A percentile compares a stretch with the other conserved stretches of the same genome.
Conservation (phyloP, 2,797 vertebrate genomes). For the Eleutherodactylus coqui region DNA sequence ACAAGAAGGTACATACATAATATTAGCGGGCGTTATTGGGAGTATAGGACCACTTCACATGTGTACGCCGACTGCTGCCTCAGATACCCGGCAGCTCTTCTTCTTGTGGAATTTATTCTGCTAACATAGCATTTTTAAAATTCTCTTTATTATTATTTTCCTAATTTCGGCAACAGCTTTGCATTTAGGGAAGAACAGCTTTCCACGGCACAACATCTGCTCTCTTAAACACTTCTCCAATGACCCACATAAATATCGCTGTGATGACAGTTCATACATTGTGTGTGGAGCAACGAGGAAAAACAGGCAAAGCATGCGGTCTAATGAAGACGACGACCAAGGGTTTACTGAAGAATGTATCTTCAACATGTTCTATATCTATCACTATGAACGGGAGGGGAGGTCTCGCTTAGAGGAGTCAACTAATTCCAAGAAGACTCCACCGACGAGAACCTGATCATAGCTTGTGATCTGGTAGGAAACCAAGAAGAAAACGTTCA, state of each 20-base stretch:
- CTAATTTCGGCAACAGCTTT: neutral
- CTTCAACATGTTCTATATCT: neutral
- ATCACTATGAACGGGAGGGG: too few species aligned
- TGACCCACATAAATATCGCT: neutral
- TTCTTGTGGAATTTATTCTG: neutral
- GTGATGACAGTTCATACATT: neutral
- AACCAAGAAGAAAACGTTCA: too few species aligned
- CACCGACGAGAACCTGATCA: too few species aligned
- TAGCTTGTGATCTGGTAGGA: too few species aligned
- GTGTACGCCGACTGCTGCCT: too few species aligned
- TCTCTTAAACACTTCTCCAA: neutral
- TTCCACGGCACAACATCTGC: neutral
- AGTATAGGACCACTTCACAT: too few species aligned
- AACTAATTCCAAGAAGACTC: too few species aligned
- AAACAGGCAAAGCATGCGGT: neutral
- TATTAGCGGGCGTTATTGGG: too few species aligned
- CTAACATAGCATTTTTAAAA: neutral
- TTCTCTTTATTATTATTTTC: neutral
- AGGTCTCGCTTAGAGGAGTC: too few species aligned
- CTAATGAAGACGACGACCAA: neutral
- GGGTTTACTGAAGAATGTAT: neutral
- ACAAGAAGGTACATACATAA: too few species aligned
- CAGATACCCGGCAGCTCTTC: too few species aligned
- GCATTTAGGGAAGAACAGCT: conserved; percentile 1
- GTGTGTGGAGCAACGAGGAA: neutral